Base-by-base conservation (phyloP, 2,797 vertebrate genomes). In the Buceros bicornis region DNA sequence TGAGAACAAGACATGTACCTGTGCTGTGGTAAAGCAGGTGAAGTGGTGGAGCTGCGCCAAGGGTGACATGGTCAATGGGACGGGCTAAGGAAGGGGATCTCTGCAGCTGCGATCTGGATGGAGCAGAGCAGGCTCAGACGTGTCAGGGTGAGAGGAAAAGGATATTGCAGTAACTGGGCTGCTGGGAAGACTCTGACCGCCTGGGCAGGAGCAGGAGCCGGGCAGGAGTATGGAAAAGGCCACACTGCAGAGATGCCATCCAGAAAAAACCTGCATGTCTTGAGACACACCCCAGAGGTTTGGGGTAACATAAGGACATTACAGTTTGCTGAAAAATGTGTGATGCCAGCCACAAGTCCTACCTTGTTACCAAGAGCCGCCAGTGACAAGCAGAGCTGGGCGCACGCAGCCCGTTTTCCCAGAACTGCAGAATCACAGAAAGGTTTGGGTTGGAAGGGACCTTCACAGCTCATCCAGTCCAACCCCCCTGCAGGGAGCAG, bases 1-100 rank as follows among this genome's bases (percentile, higher is more conserved):
- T 0, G 21, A 26, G 64, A 42, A 11, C 8, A 7, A 11, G 61
- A 54, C 13, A 3, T 1, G 2, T 1, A 5, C 0, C 0, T 0
- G 43, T 8, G 56, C 20, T 3, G 45, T 3, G 35, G 14, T 5
- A 2, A 0, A 14, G 56, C 62, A 14, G 35, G n/a, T 3, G 45
- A 71, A 19, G 25, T 0, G 1, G 24, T 2, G 19, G 5, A 13
- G 20, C 17, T 3, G n/a, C 0, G 1, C 2, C 8, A 26, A 35
- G 13, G 45, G 78, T 0, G 29, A 21, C 0, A 0, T 0, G 0
- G 62, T 1, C 71, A 26, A 7, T 0, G 3, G 20, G 15, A 12
- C 0, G 1, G 42, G 37, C 3, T 3, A 6, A 13, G 47, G 81
- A 77, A 24, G 18, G 7, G 0, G 11, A 40, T 19, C 15, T 15